Base-by-base conservation (phyloP, 1,140 invertebrate genomes). In the Eriocheir sinensis region DNA sequence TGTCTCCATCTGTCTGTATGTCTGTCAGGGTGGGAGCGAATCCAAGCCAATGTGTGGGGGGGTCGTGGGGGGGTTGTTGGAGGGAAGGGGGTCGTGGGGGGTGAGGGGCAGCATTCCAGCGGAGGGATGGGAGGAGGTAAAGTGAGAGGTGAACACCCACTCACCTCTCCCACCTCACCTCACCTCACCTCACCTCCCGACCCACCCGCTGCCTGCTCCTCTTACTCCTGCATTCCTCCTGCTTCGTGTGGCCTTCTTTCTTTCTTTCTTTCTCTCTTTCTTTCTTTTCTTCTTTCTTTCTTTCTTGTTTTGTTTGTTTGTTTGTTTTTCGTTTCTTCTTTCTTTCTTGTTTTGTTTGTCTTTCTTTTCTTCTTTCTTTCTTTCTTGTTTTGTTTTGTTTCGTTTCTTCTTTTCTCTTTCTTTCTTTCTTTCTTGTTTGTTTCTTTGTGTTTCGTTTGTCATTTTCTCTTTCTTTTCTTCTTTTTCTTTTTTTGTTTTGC, bases 91-190 rank as follows among this genome's bases (percentile, higher is more conserved):
- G 41, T 38, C 36, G 88, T 38, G 88, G 88, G 88, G 30, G 21
- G 27, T 32, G 80, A 81, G 41, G 32, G 34, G 44, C 80, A 48
- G 44, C 80, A 93, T 41, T 53, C 12, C 91, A 93, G 44, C n/a
- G n/a, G 38, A 21, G 53, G 53, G 30, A 32, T 21, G 88, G 27
- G 89, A 4, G 48, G 53, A 27, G 48, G 27, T 30, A 72, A 53
- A 91, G 89, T 91, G 41, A 89, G 41, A 0, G 27, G 27, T 32
- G 4, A 9, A 44, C 88, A 12, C 53, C 53, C 53, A 48, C 44
- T 15, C 53, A 72, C 53, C 44, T 15, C 53, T 21, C 53, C 21
- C 53, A n/a, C 44, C 44, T 15, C 44, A 48, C 44, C 2, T 72
- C 27, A 21, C 60, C 27, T 8, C 4, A 72, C 60, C 12, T 3